phyloP scores from a whole-genome alignment of 2,113 vertebrate genomes.

The Seriola quinqueradiata region DNA sequence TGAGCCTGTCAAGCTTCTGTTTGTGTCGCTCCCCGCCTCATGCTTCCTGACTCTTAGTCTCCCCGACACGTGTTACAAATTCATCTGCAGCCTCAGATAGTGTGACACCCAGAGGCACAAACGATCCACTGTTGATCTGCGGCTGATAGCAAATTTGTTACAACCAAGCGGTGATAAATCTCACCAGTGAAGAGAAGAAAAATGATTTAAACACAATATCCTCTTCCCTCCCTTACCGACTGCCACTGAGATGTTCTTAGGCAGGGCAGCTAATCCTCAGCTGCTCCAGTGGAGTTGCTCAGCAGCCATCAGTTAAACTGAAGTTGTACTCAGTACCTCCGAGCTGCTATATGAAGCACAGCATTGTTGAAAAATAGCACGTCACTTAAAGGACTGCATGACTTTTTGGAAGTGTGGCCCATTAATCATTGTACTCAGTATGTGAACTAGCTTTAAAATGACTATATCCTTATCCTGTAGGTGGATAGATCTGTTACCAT shows the following conservation, averaged over 20 bases:
- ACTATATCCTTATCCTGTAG: neutral
- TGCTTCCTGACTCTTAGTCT: constrained; percentile 9
- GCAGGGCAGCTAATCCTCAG: constrained; percentile 19
- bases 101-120: constrained; percentile 6
- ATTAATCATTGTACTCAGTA: constrained; percentile 33
- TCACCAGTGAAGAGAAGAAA: constrained; percentile 11
- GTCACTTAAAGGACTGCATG: constrained; percentile 20
- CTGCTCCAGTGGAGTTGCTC: constrained; percentile 36
- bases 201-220: constrained; percentile 35
- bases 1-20: constrained; percentile 21
- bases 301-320: constrained; percentile 38
- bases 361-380: constrained; percentile 37
- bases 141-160: constrained; percentile 28
- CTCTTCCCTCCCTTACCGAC: neutral
- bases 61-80: neutral
- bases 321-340: neutral
- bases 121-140: constrained; percentile 14
- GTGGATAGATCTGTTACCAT: neutral
- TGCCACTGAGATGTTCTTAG: constrained; percentile 33
- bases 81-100: constrained; percentile 18
- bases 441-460: neutral
- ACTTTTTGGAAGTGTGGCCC: constrained; percentile 41
- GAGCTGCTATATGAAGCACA: constrained; percentile 10
- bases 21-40: constrained; percentile 11
- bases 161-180: constrained; percentile 28